A percentile compares a stretch with the other conserved stretches of the same genome.
phyloP scores from a whole-genome alignment of 1,140 invertebrate genomes.

The Drosophila malerkotliana region DNA sequence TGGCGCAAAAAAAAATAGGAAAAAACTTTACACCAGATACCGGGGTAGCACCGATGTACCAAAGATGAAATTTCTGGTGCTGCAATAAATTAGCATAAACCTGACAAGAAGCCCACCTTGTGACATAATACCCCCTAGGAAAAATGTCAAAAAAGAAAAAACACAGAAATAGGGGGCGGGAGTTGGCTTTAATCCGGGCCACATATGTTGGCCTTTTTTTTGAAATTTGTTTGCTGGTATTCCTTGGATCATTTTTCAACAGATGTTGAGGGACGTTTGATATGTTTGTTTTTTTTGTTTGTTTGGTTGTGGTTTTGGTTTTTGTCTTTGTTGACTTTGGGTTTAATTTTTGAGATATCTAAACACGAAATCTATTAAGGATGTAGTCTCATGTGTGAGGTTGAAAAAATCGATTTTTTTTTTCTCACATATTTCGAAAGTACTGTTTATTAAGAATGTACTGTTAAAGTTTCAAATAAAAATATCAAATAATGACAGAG shows the following conservation, averaged over 20 bases:
- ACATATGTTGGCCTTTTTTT: slow-evolving; percentile 54
- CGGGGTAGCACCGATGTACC: not conserved
- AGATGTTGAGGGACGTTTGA: slow-evolving; percentile 48
- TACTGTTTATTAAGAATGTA: no score
- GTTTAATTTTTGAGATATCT: slow-evolving; percentile 8
- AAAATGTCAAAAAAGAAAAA: slow-evolving; percentile 19
- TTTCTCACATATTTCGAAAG: no score
- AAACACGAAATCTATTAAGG: not conserved
- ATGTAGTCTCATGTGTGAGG: no score
- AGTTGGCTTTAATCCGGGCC: slow-evolving; percentile 10
- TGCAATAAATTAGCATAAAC: slow-evolving; percentile 47
- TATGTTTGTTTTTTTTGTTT: slow-evolving; percentile 33
- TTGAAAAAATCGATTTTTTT: no score
- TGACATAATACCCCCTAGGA: slow-evolving; percentile 21
- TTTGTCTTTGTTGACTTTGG: slow-evolving; percentile 14
- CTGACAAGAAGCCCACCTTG: slow-evolving; percentile 40
- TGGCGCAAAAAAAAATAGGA: slow-evolving; percentile 29
- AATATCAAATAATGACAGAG: no score
- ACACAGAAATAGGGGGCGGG: slow-evolving; percentile 2
- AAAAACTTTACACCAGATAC: slow-evolving; percentile 5
- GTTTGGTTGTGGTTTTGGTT: slow-evolving; percentile 3
- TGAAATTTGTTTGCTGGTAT: slow-evolving; percentile 20
- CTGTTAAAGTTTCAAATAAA: no score
- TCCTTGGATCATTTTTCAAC: slow-evolving; percentile 33
- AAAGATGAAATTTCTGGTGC: slow-evolving; percentile 3